Percentiles rank a stretch among this genome's conserved stretches.
Conservation (phyloP, 2,888 invertebrate genomes). For the Microctonus brassicae region DNA sequence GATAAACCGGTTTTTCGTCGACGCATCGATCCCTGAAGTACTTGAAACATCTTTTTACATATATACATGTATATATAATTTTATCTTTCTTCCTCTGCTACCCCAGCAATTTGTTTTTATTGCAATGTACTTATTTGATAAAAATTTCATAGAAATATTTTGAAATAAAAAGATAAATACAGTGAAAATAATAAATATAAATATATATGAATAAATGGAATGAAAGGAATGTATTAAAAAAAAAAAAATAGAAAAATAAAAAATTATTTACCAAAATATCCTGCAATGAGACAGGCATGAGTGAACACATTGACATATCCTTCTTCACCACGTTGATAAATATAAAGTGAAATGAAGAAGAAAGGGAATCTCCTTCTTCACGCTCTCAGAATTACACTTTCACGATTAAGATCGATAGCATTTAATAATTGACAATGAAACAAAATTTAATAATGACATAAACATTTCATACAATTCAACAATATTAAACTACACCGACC, state of each 20-base stretch:
- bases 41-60: conserved; percentile 28
- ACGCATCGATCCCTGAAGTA: conserved; percentile 30
- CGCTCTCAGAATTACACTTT: conserved; percentile 35
- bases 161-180: not conserved
- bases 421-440: not conserved
- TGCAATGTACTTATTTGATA: not conserved
- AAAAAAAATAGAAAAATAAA: no score
- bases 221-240: not conserved
- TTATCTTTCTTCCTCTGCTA: not conserved
- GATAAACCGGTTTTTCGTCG: conserved; percentile 37
- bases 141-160: not conserved
- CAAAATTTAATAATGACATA: not conserved
- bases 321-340: not conserved
- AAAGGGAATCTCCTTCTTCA: conserved; percentile 19
- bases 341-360: not conserved
- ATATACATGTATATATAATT: not conserved
- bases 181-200: not conserved
- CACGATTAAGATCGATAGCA: conserved; percentile 18
- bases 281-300: conserved; percentile 68
- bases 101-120: conserved; percentile 2
- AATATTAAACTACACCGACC: not conserved
- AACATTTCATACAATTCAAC: not conserved
- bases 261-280: conserved; percentile 66
- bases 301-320: conserved; percentile 64
- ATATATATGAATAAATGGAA: not conserved